phyloP scores from a whole-genome alignment of 2,888 invertebrate species.

The Aporophyla nigra region DNA sequence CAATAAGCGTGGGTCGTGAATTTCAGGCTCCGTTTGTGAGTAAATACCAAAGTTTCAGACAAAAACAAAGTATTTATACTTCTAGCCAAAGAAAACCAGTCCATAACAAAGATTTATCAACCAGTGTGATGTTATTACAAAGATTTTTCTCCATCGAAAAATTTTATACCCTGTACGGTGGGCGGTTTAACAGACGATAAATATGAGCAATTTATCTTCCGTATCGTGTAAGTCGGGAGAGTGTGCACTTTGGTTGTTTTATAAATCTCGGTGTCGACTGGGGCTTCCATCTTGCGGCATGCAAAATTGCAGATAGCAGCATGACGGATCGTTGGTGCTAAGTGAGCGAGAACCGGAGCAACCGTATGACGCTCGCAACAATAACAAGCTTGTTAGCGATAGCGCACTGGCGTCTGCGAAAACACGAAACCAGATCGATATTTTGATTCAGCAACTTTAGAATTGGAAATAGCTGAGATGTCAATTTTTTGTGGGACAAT shows the following conservation, averaged over 20 bases:
- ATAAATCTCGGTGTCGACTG: constrained; percentile 57
- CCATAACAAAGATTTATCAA: constrained; percentile 25
- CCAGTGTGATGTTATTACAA: constrained; percentile 21
- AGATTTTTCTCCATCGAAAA: constrained; percentile 32
- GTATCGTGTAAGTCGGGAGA: constrained; percentile 52
- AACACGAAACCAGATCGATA: constrained; percentile 60
- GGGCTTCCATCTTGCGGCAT: constrained; percentile 73
- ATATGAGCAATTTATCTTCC: constrained; percentile 67
- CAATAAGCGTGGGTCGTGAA: constrained; percentile 65
- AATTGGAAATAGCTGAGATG: constrained; percentile 27
- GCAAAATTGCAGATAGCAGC: constrained; percentile 80
- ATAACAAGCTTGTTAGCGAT: constrained; percentile 74
- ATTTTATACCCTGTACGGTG: neutral
- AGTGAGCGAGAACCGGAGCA: constrained; percentile 66
- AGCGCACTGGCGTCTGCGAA: constrained; percentile 64
- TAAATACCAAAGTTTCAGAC: constrained; percentile 53
- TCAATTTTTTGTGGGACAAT: constrained; percentile 19
- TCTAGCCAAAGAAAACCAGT: neutral
- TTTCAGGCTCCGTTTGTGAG: constrained; percentile 59
- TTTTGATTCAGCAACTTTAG: constrained; percentile 34
- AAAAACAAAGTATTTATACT: constrained; percentile 45
- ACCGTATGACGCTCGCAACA: constrained; percentile 64
- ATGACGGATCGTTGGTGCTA: constrained; percentile 72
- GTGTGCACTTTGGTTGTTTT: constrained; percentile 60
- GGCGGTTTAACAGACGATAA: constrained; percentile 43